Percentiles rank a stretch among this genome's conserved stretches.
phyloP scores from a whole-genome alignment of 2,797 vertebrate species.

The Graptemys geographica region DNA sequence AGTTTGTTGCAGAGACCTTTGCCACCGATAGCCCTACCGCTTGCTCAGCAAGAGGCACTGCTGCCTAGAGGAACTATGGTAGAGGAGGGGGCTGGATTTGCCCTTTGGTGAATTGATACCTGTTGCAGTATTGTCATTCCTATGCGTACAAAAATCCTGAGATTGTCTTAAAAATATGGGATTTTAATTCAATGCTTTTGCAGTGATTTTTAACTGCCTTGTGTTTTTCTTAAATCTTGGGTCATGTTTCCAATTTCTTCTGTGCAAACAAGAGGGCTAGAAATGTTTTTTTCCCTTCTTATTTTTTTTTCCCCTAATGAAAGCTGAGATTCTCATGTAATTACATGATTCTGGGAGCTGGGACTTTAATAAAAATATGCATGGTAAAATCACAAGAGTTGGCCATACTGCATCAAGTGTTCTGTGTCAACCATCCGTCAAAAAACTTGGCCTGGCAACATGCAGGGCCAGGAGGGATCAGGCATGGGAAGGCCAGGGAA shows the following conservation, averaged over 20 bases:
- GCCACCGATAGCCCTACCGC: neutral
- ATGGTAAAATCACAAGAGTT: neutral
- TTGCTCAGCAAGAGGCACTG: neutral
- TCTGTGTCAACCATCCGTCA: neutral
- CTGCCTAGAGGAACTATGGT: neutral
- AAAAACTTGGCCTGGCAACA: neutral
- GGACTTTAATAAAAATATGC: neutral
- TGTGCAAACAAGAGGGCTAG: neutral
- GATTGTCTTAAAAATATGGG: neutral
- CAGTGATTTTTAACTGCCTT: neutral
- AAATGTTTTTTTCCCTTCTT: neutral
- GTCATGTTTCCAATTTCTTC: neutral
- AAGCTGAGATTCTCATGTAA: neutral
- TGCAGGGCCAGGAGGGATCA: neutral
- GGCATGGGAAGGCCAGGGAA: neutral
- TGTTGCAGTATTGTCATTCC: neutral
- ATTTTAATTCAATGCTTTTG: neutral
- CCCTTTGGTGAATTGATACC: neutral
- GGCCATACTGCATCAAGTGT: neutral
- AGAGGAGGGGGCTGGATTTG: neutral
- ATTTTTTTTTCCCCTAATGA: neutral
- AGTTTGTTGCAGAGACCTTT: neutral
- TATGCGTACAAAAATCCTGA: neutral
- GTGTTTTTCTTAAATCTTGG: neutral
- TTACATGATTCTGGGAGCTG: accelerated